phyloP scores from a whole-genome alignment of 2,113 vertebrate species.

The Tauraco erythrolophus region DNA sequence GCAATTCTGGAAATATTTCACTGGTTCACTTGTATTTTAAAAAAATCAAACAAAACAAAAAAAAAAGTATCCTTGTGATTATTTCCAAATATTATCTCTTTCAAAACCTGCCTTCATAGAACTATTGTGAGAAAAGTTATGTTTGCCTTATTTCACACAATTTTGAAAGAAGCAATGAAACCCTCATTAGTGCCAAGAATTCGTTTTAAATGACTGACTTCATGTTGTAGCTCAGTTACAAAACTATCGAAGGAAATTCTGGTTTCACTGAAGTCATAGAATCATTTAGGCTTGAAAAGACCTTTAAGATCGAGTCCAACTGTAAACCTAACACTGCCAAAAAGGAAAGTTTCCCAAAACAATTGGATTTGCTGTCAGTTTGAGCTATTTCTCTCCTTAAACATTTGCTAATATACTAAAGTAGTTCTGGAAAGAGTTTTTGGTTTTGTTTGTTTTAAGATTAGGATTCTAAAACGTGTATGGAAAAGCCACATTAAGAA shows the following conservation, averaged over 20 bases:
- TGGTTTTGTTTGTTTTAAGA: background rate
- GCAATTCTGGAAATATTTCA: background rate
- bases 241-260: background rate
- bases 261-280: background rate
- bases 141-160: background rate
- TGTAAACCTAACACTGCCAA: background rate
- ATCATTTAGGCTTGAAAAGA: background rate
- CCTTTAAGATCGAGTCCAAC: background rate
- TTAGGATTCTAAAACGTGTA: background rate
- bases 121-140: accelerated
- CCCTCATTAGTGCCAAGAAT: background rate
- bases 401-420: background rate
- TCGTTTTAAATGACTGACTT: background rate
- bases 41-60: background rate
- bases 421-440: background rate
- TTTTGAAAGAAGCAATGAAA: background rate
- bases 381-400: background rate
- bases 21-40: accelerated
- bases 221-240: background rate
- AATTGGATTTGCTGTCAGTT: background rate
- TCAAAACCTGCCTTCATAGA: background rate
- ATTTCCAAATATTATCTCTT: background rate
- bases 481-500: background rate
- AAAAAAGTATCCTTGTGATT: background rate
- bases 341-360: background rate